Evolutionary conservation across 92 coral and sea anemone genomes (phyloP), one percentile per base, ranked within the genome.

Genomic region (Phenganax subtilis): DNA sequence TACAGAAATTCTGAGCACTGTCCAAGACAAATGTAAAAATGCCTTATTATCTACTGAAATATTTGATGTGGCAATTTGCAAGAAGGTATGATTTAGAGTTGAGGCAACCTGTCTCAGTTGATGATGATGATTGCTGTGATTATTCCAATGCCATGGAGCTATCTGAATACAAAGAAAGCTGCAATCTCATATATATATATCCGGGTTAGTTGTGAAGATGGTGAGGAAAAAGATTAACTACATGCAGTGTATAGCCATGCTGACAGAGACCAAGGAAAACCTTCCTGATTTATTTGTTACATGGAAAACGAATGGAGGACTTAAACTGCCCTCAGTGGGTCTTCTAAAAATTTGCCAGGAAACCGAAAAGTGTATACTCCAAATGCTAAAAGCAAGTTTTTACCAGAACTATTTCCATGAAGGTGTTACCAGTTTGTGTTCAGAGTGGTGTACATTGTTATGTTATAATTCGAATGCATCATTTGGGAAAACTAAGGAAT

Each of bases 171-270:
- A 37, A 37, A 37, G 47, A 37, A 5, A 20, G 47, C 47, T 37
- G 76, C 76, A 29, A 71, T 71, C 20, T 71, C 76, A 71, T 71
- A 71, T 55, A 71, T 71, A 8, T 54, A 71, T 71, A 8, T 54
- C 76, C 3, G 76, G 76, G 9, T 71, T 9, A 8, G 76, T 71
- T 9, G 76, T 12, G 53, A 71, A 51, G 3, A 71, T 71, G 54
- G 76, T 30, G 52, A 71, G 51, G 16, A 31, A 71, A 71, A 67
- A 1, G 54, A 71, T 71, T 37, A 16, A 37, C 16, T 71, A 54
- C 76, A n/a, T 37, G 51, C 31, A 71, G 20, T 71, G 76, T 30
- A 71, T 71, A 2, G 37, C 31, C 16, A 10, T 11, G 20, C 76
- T 71, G 20, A 20, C 76, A 25, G 54, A 9, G 53, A 8, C 54